phyloP scores from a whole-genome alignment of 2,888 invertebrate species.

The Caenorhabditis drosophilae region DNA sequence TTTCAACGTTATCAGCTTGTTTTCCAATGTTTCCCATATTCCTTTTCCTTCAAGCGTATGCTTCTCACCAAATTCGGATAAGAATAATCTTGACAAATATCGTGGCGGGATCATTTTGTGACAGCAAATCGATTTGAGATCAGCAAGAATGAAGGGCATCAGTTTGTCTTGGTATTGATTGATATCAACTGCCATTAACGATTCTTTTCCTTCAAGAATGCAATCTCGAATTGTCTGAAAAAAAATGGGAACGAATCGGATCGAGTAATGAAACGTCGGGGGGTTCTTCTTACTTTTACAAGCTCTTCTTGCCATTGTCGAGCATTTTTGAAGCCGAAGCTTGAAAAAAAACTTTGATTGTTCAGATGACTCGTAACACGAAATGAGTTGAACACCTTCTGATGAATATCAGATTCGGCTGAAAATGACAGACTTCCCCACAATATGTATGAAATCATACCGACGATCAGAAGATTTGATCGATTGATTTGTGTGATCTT shows the following conservation, averaged over 20 bases:
- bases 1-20: conserved; percentile 14
- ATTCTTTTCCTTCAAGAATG: conserved; percentile 26
- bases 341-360: conserved; percentile 11
- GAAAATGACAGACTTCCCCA: conserved; percentile 8
- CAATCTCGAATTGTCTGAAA: conserved; percentile 16
- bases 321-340: conserved; percentile 7
- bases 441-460: conserved; percentile 13
- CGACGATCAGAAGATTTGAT: conserved; percentile 17
- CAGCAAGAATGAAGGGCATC: conserved; percentile 5
- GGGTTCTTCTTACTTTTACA: background rate
- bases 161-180: background rate
- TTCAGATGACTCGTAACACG: too few relatives aligned
- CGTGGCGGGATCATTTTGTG: conserved; percentile 20
- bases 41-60: conserved; percentile 40
- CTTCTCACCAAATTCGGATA: conserved; percentile 40
- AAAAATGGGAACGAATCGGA: too few relatives aligned
- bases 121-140: conserved; percentile 17
- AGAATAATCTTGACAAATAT: conserved; percentile 23
- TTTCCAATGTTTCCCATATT: conserved; percentile 26
- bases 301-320: conserved; percentile 19
- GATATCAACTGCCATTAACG: conserved; percentile 8
- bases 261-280: background rate
- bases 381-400: too few relatives aligned
- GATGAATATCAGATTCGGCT: too few relatives aligned
- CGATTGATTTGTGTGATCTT: conserved; percentile 10